These are phyloP conservation scores for Drosophila pruinosa DNA, from an alignment of 1,140 invertebrate species.

Conservation along the genomic window DNA sequence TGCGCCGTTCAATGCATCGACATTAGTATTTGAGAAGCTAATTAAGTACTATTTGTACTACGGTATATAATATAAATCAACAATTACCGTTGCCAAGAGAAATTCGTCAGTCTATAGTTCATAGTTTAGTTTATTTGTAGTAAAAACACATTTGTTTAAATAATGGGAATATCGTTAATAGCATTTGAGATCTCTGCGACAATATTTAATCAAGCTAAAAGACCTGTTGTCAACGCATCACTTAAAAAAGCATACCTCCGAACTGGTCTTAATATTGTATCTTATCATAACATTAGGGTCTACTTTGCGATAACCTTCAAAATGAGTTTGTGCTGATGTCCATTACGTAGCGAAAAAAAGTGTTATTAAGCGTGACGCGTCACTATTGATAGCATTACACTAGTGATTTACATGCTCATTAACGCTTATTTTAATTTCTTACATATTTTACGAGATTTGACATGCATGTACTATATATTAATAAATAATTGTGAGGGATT, in stretches of 20 bases:
- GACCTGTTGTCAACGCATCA: conserved; percentile 24
- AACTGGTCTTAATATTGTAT: conserved; percentile 19
- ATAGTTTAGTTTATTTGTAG: conserved; percentile 36
- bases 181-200: conserved; percentile 36
- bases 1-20: neutral
- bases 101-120: neutral
- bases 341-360: conserved; percentile 1
- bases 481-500: neutral
- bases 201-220: conserved; percentile 73
- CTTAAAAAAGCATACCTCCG: neutral
- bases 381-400: neutral
- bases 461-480: neutral
- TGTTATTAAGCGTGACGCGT: conserved; percentile 13
- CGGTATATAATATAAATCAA: neutral
- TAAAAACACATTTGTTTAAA: conserved; percentile 67
- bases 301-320: conserved; percentile 32
- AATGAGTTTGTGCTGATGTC: neutral
- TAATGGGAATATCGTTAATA: conserved; percentile 55
- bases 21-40: conserved; percentile 3
- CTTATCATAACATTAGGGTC: conserved; percentile 57
- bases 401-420: neutral
- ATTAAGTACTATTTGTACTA: conserved; percentile 4
- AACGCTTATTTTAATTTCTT: neutral
- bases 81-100: conserved; percentile 18
- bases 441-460: neutral